Evolutionary conservation across 2,113 vertebrate genomes (phyloP), one percentile per base, ranked within the genome.

Genomic region (Ceyx cyanopectus): DNA sequence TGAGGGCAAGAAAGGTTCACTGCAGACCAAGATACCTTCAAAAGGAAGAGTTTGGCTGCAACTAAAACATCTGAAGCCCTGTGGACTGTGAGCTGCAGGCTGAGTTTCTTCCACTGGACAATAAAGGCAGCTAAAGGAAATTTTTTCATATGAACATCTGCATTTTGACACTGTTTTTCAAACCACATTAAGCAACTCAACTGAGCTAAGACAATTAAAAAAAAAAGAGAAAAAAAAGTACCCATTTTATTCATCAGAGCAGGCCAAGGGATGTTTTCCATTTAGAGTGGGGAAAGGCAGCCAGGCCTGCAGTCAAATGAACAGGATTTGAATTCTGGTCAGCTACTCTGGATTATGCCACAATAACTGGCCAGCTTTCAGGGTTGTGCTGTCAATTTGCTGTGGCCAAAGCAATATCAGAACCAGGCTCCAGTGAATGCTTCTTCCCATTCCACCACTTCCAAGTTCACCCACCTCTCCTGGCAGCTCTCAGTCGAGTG

Each of bases 241-340:
- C 50, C 80, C 69, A 3, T 90, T 90, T 72, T 30, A 50, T 86
- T 78, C 74, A 88, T 73, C 85, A 65, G 69, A 45, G 58, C 80
- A 72, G 45, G 85, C 56, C 53, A 72, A 9, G 83, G 85, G 83
- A 87, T 83, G 80, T 32, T 94, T 90, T 78, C 75, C 81, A 92
- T 93, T 94, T 88, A 45, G 61, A 34, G 51, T 50, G 76, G 77
- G 77, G 93, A 95, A 77, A 74, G 6, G 2, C 75, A 83, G 89
- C 69, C 54, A 85, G 86, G 63, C 69, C 53, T 63, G 6, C 57
- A 53, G 46, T 30, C 57, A 61, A 79, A 76, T 0, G 16, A 78
- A 43, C 57, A 86, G 65, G 79, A 16, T 21, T 3, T 27, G 43
- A 83, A 41, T 32, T 14, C 67, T 75, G 81, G 15, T 32, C 18